These are phyloP conservation scores for Thaumetopoea pityocampa DNA, from an alignment of 1,140 invertebrate genomes.

Conservation along the genomic window DNA sequence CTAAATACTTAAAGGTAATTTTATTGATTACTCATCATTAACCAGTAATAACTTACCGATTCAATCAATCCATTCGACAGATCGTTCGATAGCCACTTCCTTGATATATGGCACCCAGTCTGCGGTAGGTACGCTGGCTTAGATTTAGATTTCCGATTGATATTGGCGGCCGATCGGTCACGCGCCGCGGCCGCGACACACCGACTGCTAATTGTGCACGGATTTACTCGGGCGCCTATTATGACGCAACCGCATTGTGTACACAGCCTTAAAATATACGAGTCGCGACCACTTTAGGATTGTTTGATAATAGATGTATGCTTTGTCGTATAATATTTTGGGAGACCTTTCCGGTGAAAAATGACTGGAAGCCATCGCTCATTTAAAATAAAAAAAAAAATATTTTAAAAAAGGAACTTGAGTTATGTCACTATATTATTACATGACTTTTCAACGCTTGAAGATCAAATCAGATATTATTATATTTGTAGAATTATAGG, in stretches of 20 bases:
- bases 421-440: no score
- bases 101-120: conserved; percentile 24
- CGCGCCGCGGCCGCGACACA: conserved; percentile 28
- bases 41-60: conserved; percentile 9
- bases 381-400: no score
- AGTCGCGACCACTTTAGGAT: conserved; percentile 1
- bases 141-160: conserved; percentile 40
- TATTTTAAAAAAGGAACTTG: no score
- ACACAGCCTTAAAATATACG: conserved; percentile 12
- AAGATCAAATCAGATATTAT: no score
- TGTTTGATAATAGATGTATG: conserved; percentile 8
- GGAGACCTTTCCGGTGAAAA: no score
- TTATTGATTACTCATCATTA: no score
- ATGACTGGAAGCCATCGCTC: no score
- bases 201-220: conserved; percentile 48
- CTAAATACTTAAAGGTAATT: no score
- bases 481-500: no score
- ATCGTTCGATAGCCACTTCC: conserved; percentile 21
- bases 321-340: no score
- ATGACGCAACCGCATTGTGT: conserved; percentile 36
- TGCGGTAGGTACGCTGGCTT: conserved; percentile 44
- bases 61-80: conserved; percentile 12
- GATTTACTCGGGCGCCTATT: conserved; percentile 32
- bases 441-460: no score
- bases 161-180: conserved; percentile 53